Base-by-base conservation (phyloP, 1,140 invertebrate species). In the Drosophila repleta region DNA sequence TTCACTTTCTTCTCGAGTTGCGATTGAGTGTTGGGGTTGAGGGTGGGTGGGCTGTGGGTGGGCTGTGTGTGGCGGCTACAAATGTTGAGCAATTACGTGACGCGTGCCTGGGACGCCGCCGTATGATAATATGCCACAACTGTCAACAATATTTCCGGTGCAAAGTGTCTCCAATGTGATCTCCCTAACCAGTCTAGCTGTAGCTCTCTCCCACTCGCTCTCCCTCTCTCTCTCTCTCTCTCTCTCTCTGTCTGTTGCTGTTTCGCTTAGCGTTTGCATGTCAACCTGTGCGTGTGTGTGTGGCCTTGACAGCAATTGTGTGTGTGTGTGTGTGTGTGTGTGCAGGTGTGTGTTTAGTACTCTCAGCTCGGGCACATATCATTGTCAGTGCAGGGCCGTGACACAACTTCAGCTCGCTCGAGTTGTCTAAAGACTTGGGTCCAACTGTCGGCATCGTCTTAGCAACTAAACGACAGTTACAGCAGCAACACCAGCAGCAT, bases 121-220 rank as follows among this genome's bases (percentile, higher is more conserved):
- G 69, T 74, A 87, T 85, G 82, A 85, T 85, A 85, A 85, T 85
- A 81, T 85, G 81, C 81, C 81, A 85, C 81, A 85, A 87, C 82
- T 87, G 81, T 85, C 81, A 85, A 79, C 81, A 85, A 87, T 85
- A 81, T 87, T 85, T 87, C 77, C 81, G 74, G 65, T 67, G 56
- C 37, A 41, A 61, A 64, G 24, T 32, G 15, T 60, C 17, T 45
- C 43, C 45, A 17, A 49, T 29, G 45, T 24, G 18, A 20, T 18
- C 20, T 2, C 4, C 2, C 32, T 15, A 10, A 21, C 26, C 32
- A 13, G 10, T 15, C 18, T n/a, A 11, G 7, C n/a, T 6, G n/a
- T 21, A 13, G 18, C 35, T 43, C n/a, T 20, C 35, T 51, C 13
- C 5, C 55, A 17, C 17, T 24, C 26, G 26, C 11, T 0, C n/a